phyloP scores from a whole-genome alignment of 2,888 invertebrate species.

The Parelbella ahira region DNA sequence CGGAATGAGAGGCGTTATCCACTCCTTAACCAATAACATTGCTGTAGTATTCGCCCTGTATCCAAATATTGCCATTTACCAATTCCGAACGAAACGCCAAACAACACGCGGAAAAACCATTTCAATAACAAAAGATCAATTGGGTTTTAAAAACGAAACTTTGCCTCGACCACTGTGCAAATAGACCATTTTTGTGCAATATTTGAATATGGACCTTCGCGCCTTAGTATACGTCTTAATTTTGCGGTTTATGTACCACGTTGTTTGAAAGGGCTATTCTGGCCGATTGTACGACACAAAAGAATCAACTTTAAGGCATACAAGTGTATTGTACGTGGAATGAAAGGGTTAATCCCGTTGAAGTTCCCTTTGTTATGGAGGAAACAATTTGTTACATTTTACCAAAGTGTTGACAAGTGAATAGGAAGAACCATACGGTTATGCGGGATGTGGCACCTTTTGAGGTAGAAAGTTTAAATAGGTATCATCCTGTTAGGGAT shows the following conservation, averaged over 20 bases:
- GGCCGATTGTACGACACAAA: conserved; percentile 19
- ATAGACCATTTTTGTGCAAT: conserved; percentile 2
- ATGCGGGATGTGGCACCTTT: conserved; percentile 10
- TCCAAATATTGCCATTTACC: conserved; percentile 9
- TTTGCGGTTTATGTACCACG: not conserved
- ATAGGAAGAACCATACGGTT: too few relatives aligned
- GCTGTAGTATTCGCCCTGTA: conserved; percentile 5
- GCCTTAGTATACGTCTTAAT: not conserved
- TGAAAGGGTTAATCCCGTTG: conserved; percentile 17
- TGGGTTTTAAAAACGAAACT: conserved; percentile 29
- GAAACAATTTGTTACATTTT: conserved; percentile 20
- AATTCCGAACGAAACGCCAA: conserved; percentile 7
- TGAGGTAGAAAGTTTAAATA: conserved; percentile 1
- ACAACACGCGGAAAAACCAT: conserved; percentile 20
- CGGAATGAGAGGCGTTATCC: too few relatives aligned
- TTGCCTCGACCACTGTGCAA: conserved; percentile 10
- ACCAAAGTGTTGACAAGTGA: conserved; percentile 11
- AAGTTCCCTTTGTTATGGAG: conserved; percentile 12
- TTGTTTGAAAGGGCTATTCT: conserved; percentile 16
- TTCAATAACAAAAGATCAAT: conserved; percentile 30
- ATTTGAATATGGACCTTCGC: not conserved
- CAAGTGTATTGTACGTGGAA: conserved; percentile 13
- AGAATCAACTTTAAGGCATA: conserved; percentile 19
- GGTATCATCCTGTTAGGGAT: not conserved
- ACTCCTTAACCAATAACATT: too few relatives aligned